phyloP scores from a whole-genome alignment of 92 coral and sea anemone species.

The Plumapathes pennacea region DNA sequence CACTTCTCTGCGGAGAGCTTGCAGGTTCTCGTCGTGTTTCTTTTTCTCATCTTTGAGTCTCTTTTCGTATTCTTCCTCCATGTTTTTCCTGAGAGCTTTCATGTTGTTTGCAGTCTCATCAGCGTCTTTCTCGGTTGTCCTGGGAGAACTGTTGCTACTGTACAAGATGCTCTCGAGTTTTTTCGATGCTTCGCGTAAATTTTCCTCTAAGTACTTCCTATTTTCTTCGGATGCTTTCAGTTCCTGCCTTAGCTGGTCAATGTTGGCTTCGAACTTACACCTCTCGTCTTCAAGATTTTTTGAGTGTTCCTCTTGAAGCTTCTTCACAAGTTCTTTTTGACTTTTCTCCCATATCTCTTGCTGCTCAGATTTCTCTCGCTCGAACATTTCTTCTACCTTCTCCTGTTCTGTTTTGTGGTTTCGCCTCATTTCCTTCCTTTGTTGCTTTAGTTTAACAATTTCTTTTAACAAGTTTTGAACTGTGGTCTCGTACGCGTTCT shows the following conservation, averaged over 20 bases:
- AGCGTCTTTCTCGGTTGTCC: background rate
- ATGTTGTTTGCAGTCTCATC: constrained; percentile 21
- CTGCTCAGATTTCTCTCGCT: constrained; percentile 60
- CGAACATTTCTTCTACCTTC: constrained; percentile 61
- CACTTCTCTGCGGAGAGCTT: constrained; percentile 64
- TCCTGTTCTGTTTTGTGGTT: constrained; percentile 68
- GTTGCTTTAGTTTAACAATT: constrained; percentile 73
- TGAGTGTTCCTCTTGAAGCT: constrained; percentile 58
- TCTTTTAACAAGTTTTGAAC: constrained; percentile 75
- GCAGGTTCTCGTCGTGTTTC: constrained; percentile 74
- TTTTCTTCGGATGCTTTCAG: constrained; percentile 40
- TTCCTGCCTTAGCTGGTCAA: constrained; percentile 57
- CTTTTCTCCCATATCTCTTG: constrained; percentile 57
- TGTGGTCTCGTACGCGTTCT: constrained; percentile 57
- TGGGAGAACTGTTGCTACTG: background rate
- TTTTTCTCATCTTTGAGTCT: constrained; percentile 64
- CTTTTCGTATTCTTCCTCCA: constrained; percentile 74
- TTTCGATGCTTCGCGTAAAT: constrained; percentile 10
- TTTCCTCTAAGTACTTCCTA: constrained; percentile 52
- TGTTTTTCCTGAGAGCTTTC: constrained; percentile 31
- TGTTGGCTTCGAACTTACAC: constrained; percentile 46
- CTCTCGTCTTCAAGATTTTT: constrained; percentile 45
- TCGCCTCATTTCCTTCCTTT: constrained; percentile 73
- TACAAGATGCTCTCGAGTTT: constrained; percentile 14
- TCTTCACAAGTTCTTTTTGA: constrained; percentile 58